Evolutionary conservation across 2,888 invertebrate species (phyloP).

Genomic region (Furcula furcula): DNA sequence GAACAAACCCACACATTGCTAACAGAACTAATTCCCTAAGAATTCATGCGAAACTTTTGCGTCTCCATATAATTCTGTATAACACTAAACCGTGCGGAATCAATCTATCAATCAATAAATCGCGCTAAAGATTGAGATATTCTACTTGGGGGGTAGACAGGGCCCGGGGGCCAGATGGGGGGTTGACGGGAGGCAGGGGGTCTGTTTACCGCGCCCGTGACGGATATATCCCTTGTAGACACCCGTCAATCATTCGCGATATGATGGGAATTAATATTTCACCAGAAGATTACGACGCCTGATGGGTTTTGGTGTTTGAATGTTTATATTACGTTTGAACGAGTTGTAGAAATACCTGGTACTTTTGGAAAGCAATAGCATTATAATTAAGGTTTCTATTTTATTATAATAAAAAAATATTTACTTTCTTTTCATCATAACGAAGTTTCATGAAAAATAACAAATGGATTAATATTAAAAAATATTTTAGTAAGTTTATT

Average conservation of each 20-base stretch:
- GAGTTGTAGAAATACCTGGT: no score
- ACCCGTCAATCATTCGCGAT: conserved; percentile 60
- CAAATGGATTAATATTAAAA: no score
- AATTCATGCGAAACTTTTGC: conserved; percentile 4
- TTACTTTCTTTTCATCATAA: no score
- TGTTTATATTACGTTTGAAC: no score
- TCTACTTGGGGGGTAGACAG: conserved; percentile 51
- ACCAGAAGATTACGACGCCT: conserved; percentile 40
- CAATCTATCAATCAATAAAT: conserved; percentile 79
- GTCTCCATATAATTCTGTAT: conserved; percentile 26
- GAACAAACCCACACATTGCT: no score
- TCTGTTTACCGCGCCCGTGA: conserved; percentile 68
- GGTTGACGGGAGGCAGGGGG: conserved; percentile 26
- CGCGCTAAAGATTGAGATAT: conserved; percentile 79
- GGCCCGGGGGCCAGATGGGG: conserved; percentile 17
- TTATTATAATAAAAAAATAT: no score
- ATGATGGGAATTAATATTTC: conserved; percentile 79
- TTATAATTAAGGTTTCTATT: no score
- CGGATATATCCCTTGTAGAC: conserved; percentile 78
- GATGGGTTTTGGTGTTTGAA: conserved; percentile 47
- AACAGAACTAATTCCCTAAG: no score
- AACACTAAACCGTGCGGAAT: conserved; percentile 41
- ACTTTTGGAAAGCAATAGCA: no score
- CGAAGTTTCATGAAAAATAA: no score
- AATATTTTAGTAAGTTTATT: no score